Conservation (phyloP, 2,797 vertebrate species). For the Lepidocolaptes lacrymiger region DNA sequence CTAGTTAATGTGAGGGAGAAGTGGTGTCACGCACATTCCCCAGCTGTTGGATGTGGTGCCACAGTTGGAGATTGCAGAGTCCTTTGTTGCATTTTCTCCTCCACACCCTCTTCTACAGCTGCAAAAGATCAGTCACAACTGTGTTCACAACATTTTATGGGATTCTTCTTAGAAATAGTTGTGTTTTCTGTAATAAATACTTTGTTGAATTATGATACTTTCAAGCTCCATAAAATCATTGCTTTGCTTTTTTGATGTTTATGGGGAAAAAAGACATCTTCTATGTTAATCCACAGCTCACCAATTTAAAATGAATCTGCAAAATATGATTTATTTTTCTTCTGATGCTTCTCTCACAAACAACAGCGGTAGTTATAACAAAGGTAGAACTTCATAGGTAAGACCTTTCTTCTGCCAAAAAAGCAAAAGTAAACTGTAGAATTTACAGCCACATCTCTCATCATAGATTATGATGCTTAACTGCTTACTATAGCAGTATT, state of each 20-base stretch:
- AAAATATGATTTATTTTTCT: neutral
- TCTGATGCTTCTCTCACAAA: neutral
- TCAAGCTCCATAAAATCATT: neutral
- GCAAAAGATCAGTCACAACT: neutral
- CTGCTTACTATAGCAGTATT: neutral
- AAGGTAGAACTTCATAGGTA: neutral
- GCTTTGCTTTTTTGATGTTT: conserved; percentile 9
- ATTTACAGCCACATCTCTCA: neutral
- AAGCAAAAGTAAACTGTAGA: neutral
- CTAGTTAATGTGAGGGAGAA: neutral
- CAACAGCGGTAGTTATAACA: neutral
- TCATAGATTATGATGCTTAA: neutral
- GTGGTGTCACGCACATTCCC: neutral
- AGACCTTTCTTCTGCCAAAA: neutral
- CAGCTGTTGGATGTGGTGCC: neutral
- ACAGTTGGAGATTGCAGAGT: neutral
- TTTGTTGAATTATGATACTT: neutral
- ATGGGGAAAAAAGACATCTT: neutral
- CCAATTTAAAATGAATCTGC: neutral
- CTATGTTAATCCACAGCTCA: neutral
- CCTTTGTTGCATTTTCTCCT: neutral
- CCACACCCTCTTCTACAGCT: neutral
- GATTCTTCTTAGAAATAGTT: neutral
- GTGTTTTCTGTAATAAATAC: neutral
- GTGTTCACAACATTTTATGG: neutral